Base-by-base conservation (phyloP, 2,113 vertebrate species). In the Heteronetta atricapilla region DNA sequence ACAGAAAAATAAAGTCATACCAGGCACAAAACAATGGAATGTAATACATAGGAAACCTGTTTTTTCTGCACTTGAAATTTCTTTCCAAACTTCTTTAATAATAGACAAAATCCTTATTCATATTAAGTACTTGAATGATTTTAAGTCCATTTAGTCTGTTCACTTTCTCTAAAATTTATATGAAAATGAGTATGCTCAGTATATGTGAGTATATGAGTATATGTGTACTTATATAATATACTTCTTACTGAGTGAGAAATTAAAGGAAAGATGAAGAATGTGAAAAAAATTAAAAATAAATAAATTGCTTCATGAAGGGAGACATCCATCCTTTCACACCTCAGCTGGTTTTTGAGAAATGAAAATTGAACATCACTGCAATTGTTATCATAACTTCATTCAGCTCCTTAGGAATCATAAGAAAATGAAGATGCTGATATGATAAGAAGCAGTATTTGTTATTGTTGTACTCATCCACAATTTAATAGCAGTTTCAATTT, bases 341-440 rank as follows among this genome's bases (percentile, higher is more conserved):
- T 86, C 79, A 46, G 17, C 59, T 83, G 22, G 0, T 72, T 86
- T 94, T 68, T 86, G 66, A 82, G 77, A 31, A 59, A 53, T n/a
- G 34, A 64, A 92, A 91, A 90, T 82, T 75, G 82, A 89, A 81
- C 68, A 58, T 63, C 52, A 23, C 36, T 72, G 28, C 69, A 75
- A 89, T 94, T 94, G 90, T 92, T 94, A 91, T 72, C 53, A 60
- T 69, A 66, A 67, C 23, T 89, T 89, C 81, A 87, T 92, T 91
- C 69, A 91, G 17, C 62, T 94, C 26, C 38, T 89, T 69, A 73
- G 66, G 48, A 96, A 72, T 68, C n/a, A 34, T 69, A 97, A 89
- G 83, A 93, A 93, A 96, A 95, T 64, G 20, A 80, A 88, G 79
- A 85, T 88, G 64, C 91, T 76, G 78, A 46, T 55, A 88, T 58